These are phyloP conservation scores for Mixornis gularis DNA, from an alignment of 2,113 vertebrate genomes.

Conservation along the genomic window DNA sequence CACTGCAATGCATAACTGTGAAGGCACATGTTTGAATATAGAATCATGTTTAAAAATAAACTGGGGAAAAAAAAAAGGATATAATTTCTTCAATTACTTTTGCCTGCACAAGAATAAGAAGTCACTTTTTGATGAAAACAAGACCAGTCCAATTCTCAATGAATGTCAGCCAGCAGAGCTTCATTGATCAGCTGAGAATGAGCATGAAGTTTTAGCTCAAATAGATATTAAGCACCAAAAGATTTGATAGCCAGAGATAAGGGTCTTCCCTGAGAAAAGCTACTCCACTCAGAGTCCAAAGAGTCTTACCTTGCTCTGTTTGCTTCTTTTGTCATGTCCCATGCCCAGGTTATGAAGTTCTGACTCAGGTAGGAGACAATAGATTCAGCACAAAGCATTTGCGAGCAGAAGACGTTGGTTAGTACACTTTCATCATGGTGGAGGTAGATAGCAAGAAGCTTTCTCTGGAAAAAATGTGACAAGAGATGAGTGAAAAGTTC, in stretches of 20 bases:
- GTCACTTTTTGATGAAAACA: neutral
- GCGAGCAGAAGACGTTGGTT: constrained; percentile 98
- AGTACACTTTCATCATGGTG: constrained; percentile 98
- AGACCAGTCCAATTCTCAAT: neutral
- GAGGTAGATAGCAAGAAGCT: constrained; percentile 99
- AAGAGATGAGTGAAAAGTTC: constrained; percentile 28
- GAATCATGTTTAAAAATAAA: neutral
- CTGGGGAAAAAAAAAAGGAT: neutral
- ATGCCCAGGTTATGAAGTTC: constrained; percentile 99
- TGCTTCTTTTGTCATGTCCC: constrained; percentile 96
- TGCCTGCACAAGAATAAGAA: neutral
- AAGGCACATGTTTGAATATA: neutral
- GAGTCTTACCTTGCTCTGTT: constrained; percentile 92
- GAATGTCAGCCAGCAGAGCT: neutral
- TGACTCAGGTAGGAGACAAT: constrained; percentile 98
- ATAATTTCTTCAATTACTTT: neutral
- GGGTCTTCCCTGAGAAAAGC: neutral
- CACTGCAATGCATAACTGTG: neutral
- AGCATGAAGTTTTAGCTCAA: neutral
- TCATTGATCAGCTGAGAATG: neutral
- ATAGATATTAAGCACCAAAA: neutral
- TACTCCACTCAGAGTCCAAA: neutral
- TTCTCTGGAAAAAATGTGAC: constrained; percentile 82
- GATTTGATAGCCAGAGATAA: neutral
- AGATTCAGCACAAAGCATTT: constrained; percentile 98